phyloP scores from a whole-genome alignment of 1,140 invertebrate species.

The Trachymyrmex cornetzi region DNA sequence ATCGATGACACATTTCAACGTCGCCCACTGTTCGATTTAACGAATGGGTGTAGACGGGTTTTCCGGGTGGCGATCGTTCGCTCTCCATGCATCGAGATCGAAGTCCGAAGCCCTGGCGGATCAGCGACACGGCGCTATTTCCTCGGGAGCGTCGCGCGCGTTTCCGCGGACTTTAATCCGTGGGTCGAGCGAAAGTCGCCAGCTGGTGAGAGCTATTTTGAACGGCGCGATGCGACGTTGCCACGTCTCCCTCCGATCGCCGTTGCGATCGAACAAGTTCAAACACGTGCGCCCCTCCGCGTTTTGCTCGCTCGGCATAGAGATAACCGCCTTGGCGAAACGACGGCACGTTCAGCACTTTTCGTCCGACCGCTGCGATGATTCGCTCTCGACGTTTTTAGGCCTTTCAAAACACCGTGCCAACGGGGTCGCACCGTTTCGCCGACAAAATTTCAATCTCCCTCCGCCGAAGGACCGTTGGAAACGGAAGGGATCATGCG shows the following conservation, averaged over 20 bases:
- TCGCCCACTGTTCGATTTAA: neutral
- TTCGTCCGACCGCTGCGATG: neutral
- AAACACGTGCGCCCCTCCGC: constrained; percentile 73
- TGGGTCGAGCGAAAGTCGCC: constrained; percentile 77
- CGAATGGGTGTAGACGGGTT: neutral
- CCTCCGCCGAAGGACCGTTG: neutral
- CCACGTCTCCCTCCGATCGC: constrained; percentile 28
- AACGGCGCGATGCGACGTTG: constrained; percentile 75
- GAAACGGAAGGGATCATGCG: neutral
- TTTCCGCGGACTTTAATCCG: constrained; percentile 51
- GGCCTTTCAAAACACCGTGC: neutral
- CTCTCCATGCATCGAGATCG: neutral
- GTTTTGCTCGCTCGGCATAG: constrained; percentile 63
- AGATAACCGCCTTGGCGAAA: constrained; percentile 69
- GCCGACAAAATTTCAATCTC: neutral
- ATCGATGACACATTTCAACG: constrained; percentile 73
- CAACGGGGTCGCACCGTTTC: constrained; percentile 8
- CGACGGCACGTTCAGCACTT: constrained; percentile 50
- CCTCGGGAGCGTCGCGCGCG: neutral
- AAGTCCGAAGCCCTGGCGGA: neutral
- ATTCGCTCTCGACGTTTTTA: neutral
- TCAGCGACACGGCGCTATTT: neutral
- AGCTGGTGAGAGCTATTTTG: constrained; percentile 79
- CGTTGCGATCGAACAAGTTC: constrained; percentile 64
- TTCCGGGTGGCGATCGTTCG: neutral